phyloP scores from a whole-genome alignment of 2,888 invertebrate genomes.

The Acronicta alni region DNA sequence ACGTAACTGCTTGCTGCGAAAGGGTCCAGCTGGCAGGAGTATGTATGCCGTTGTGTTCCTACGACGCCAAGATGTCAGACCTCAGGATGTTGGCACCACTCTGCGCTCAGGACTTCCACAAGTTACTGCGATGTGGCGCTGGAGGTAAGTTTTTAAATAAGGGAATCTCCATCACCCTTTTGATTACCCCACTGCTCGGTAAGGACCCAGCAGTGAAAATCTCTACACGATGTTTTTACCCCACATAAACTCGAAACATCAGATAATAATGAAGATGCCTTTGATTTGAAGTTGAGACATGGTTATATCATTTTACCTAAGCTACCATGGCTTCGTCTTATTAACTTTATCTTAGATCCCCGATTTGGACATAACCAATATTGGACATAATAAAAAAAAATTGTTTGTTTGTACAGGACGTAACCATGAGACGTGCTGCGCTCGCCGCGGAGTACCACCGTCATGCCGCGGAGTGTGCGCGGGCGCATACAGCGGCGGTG shows the following conservation, averaged over 20 bases:
- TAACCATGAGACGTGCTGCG: constrained; percentile 93
- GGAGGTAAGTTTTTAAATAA: constrained; percentile 78
- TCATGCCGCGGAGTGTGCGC: constrained; percentile 93
- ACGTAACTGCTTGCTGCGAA: constrained; percentile 94
- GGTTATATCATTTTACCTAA: too few species aligned
- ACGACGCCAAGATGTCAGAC: constrained; percentile 95
- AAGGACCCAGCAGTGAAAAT: too few species aligned
- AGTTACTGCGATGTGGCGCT: constrained; percentile 91
- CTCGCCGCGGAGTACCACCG: constrained; percentile 92
- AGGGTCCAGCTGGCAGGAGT: constrained; percentile 91
- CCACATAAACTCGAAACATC: too few species aligned
- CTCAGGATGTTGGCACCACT: constrained; percentile 92
- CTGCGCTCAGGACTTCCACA: constrained; percentile 94
- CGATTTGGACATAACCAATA: too few species aligned
- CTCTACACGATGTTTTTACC: too few species aligned
- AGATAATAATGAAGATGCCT: too few species aligned
- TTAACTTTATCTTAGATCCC: too few species aligned
- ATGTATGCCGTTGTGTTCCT: constrained; percentile 94
- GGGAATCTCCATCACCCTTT: too few species aligned
- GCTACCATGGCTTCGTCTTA: too few species aligned
- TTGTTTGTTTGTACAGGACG: constrained; percentile 87
- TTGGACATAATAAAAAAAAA: background rate
- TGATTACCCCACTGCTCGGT: too few species aligned
- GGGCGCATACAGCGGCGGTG: constrained; percentile 90
- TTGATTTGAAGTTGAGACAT: too few species aligned